Conservation (phyloP, 2,113 vertebrate species). For the Nycticryphes semicollaris region DNA sequence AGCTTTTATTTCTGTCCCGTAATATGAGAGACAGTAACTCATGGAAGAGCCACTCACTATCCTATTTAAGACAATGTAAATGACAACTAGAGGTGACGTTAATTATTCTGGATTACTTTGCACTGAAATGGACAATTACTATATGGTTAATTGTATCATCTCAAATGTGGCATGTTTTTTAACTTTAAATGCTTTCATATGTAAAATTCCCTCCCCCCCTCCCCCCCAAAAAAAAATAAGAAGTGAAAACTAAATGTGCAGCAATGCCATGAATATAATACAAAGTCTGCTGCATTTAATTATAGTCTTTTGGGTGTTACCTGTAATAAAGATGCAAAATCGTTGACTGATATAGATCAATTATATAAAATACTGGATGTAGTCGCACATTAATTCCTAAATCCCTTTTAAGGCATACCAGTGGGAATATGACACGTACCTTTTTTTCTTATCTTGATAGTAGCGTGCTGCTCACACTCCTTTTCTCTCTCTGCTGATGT, state of each 20-base stretch:
- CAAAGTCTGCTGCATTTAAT: neutral
- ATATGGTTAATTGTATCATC: neutral
- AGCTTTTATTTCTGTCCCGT: neutral
- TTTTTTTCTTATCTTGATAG: constrained; percentile 72
- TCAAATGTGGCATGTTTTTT: neutral
- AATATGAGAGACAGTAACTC: neutral
- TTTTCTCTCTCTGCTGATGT: constrained; percentile 19
- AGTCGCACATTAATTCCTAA: neutral
- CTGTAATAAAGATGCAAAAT: neutral
- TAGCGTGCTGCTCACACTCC: constrained; percentile 12
- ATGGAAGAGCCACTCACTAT: neutral
- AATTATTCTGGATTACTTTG: neutral
- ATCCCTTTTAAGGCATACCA: neutral
- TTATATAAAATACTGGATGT: neutral
- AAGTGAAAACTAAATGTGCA: neutral
- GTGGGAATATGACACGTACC: constrained; percentile 50
- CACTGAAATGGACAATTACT: neutral
- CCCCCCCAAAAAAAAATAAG: neutral
- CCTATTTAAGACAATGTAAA: neutral
- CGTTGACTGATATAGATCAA: neutral
- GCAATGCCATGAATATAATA: neutral
- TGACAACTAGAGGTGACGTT: neutral
- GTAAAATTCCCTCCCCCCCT: neutral
- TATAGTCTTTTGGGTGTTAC: neutral
- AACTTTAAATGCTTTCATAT: neutral